A percentile compares a stretch with the other conserved stretches of the same genome.
Conservation (phyloP, 2,113 vertebrate genomes). For the Archocentrus centrarchus region DNA sequence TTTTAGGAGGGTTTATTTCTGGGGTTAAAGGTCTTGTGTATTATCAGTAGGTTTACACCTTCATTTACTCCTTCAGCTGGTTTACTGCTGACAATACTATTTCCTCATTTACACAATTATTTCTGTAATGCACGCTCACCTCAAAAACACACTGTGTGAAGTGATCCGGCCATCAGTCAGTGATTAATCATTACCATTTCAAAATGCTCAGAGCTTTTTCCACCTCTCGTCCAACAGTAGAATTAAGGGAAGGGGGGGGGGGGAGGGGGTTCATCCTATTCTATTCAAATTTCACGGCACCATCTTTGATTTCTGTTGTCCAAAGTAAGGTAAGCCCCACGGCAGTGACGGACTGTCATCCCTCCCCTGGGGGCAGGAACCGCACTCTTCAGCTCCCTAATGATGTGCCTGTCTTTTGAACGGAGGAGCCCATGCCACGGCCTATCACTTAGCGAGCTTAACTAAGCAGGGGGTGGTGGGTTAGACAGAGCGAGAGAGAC, state of each 20-base stretch:
- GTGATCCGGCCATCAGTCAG: not conserved
- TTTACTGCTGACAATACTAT: not conserved
- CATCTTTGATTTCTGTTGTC: conserved; percentile 81
- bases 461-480: conserved; percentile 71
- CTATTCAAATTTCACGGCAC: conserved; percentile 76
- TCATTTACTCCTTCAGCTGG: not conserved
- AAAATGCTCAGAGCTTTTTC: conserved; percentile 43
- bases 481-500: conserved; percentile 59
- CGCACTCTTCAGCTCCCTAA: conserved; percentile 79
- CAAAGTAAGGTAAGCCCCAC: conserved; percentile 77
- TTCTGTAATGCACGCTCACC: conserved; percentile 11
- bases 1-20: not conserved
- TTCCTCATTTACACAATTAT: conserved; percentile 4
- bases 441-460: conserved; percentile 81
- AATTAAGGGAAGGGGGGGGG: conserved; percentile 33
- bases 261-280: conserved; percentile 58
- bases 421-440: conserved; percentile 72
- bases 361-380: conserved; percentile 76
- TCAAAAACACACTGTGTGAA: conserved; percentile 24
- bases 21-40: conserved; percentile 13
- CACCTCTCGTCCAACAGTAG: conserved; percentile 1
- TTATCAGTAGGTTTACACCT: conserved; percentile 46
- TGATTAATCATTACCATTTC: conserved; percentile 60
- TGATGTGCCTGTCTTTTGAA: conserved; percentile 82
- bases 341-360: conserved; percentile 81